Evolutionary conservation across 2,113 vertebrate species (phyloP), one percentile per base, ranked within the genome.

Genomic region (Arothron firmamentum): DNA sequence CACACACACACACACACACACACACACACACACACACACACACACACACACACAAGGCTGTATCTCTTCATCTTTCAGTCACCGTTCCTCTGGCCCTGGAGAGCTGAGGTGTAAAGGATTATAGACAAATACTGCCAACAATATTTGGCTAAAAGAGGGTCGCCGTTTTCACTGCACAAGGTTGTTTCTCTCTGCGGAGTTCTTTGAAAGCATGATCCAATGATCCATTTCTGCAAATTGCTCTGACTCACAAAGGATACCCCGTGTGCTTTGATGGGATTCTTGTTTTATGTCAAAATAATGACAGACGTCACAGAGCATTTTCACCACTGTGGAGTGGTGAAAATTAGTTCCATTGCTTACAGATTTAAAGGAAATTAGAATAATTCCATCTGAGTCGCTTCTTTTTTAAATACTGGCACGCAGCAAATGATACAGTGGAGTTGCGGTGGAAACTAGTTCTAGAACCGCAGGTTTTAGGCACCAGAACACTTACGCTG

Each of bases 101-200:
- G 43, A 45, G 70, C 72, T 61, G 60, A 83, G 52, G 61, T 73
- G 72, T 82, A 62, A 73, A 67, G 72, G 74, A 82, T 80, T 81
- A 76, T 75, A 81, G 74, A 28, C 68, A 68, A 71, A 73, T 72
- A 67, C 52, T 62, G 69, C 63, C 67, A 78, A 87, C 77, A 80
- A 80, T 75, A 68, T 73, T 47, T 20, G 4, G 55, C 67, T 72
- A 42, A 69, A 67, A 75, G 74, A 81, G 83, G 80, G 80, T 85
- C 82, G 74, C 28, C 23, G 56, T 74, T 74, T 78, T 71, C 62
- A 60, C 74, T 78, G 56, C 48, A 67, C 70, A 61, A 70, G 62
- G 56, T 51, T 57, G 51, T 61, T 70, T 74, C 70, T 69, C 70
- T 78, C 70, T 66, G 56, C 25, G 46, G 66, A 69, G 21, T 60